Conservation (phyloP, 2,113 vertebrate genomes). For the Notarius lentiginosus region DNA sequence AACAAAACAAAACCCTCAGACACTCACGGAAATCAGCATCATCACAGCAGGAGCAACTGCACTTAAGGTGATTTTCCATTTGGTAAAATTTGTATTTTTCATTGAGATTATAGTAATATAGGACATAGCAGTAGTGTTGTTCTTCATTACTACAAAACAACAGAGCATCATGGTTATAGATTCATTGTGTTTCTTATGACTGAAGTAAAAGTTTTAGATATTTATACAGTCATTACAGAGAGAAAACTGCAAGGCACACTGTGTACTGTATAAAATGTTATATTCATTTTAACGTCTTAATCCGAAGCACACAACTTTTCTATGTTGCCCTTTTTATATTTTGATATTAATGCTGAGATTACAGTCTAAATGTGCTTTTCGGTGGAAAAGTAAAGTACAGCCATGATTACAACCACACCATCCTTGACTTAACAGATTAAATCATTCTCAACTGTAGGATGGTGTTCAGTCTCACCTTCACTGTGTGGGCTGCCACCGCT, state of each 20-base stretch:
- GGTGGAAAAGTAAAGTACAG: neutral
- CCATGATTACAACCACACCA: neutral
- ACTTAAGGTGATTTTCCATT: neutral
- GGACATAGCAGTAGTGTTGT: no score
- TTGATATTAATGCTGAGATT: neutral
- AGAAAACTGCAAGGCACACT: no score
- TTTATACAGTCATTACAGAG: no score
- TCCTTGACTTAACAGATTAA: neutral
- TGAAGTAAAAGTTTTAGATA: no score
- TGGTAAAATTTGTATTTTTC: no score
- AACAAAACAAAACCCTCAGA: neutral
- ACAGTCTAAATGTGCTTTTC: neutral
- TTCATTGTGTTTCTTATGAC: no score
- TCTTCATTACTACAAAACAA: no score
- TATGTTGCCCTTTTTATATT: neutral
- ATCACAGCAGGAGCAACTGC: neutral
- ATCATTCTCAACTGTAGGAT: neutral
- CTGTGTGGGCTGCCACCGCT: conserved; percentile 80
- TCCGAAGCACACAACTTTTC: no score
- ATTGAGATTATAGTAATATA: no score
- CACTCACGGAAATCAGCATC: neutral
- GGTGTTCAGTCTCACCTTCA: conserved; percentile 76
- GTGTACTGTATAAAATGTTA: no score
- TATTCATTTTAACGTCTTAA: no score
- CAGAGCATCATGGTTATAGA: no score